These are phyloP conservation scores for Neoascia interrupta DNA, from an alignment of 2,888 invertebrate species.

Conservation along the genomic window DNA sequence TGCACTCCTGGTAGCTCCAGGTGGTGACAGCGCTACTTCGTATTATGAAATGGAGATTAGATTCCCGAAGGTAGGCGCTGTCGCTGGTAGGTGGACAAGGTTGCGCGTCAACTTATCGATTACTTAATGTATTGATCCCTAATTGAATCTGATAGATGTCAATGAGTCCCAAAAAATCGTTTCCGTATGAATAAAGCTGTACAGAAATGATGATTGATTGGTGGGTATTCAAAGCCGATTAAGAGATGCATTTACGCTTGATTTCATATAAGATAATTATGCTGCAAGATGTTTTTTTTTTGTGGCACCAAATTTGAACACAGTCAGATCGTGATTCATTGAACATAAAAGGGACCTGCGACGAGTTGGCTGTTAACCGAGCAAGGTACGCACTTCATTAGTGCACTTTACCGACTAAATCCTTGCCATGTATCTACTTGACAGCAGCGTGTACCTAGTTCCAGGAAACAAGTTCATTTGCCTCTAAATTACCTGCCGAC, in stretches of 20 bases:
- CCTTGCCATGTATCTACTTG: constrained; percentile 38
- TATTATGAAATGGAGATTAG: constrained; percentile 62
- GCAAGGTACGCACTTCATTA: constrained; percentile 49
- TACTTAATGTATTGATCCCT: constrained; percentile 42
- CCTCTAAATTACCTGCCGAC: constrained; percentile 63
- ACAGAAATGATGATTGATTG: constrained; percentile 63
- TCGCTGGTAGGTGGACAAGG: constrained; percentile 5
- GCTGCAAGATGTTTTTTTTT: constrained; percentile 15
- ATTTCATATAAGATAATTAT: constrained; percentile 48
- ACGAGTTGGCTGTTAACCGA: constrained; percentile 25
- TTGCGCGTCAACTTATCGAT: constrained; percentile 53
- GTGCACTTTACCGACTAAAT: constrained; percentile 21
- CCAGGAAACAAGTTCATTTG: constrained; percentile 64
- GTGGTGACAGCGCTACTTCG: constrained; percentile 51
- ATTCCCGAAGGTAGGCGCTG: constrained; percentile 17
- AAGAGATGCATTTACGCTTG: constrained; percentile 42
- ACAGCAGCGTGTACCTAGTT: constrained; percentile 12
- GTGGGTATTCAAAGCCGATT: constrained; percentile 53
- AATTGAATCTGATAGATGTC: constrained; percentile 68
- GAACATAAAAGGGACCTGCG: constrained; percentile 20
- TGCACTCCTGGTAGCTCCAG: constrained; percentile 44
- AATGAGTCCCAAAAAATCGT: constrained; percentile 8
- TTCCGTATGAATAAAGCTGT: constrained; percentile 30
- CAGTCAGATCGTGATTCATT: constrained; percentile 37
- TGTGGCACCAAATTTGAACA: constrained; percentile 16